phyloP scores from a whole-genome alignment of 2,113 vertebrate genomes.

The Seriola rivoliana region DNA sequence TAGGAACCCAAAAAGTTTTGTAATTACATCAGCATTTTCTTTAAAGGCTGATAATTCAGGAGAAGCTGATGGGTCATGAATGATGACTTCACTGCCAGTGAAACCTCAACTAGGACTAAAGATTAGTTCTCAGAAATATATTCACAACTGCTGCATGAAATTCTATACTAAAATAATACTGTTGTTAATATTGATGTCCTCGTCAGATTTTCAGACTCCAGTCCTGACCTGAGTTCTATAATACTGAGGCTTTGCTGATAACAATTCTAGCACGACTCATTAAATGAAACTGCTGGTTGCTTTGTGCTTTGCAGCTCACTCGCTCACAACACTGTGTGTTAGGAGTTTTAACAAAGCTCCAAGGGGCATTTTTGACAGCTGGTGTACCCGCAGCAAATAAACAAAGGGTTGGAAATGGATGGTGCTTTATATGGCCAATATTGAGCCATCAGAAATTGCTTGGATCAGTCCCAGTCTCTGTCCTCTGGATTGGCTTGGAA shows the following conservation, averaged over 20 bases:
- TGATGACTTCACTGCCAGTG: not conserved
- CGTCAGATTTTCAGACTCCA: not conserved
- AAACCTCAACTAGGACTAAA: not conserved
- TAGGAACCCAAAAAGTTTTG: slow-evolving; percentile 3
- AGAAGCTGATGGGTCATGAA: slow-evolving; percentile 9
- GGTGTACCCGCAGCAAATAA: slow-evolving; percentile 24
- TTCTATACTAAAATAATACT: not conserved
- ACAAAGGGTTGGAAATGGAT: slow-evolving; percentile 6
- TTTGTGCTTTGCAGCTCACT: not conserved
- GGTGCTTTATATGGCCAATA: slow-evolving; percentile 4
- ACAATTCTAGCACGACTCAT: not conserved
- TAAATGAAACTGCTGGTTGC: not conserved
- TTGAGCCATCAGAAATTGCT: slow-evolving; percentile 17
- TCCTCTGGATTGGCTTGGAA: slow-evolving; percentile 2
- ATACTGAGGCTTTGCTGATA: not conserved
- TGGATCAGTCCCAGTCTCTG: not conserved
- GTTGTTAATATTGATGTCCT: not conserved
- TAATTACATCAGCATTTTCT: slow-evolving; percentile 51
- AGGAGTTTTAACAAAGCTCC: slow-evolving; percentile 13
- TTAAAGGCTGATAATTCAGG: slow-evolving; percentile 17
- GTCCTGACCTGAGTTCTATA: not conserved
- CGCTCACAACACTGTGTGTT: not conserved
- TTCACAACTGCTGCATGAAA: not conserved
- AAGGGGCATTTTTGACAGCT: slow-evolving; percentile 36
- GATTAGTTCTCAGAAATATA: slow-evolving; percentile 5